Base-by-base conservation (phyloP, 2,797 vertebrate genomes). In the Enteromius mattozi region DNA sequence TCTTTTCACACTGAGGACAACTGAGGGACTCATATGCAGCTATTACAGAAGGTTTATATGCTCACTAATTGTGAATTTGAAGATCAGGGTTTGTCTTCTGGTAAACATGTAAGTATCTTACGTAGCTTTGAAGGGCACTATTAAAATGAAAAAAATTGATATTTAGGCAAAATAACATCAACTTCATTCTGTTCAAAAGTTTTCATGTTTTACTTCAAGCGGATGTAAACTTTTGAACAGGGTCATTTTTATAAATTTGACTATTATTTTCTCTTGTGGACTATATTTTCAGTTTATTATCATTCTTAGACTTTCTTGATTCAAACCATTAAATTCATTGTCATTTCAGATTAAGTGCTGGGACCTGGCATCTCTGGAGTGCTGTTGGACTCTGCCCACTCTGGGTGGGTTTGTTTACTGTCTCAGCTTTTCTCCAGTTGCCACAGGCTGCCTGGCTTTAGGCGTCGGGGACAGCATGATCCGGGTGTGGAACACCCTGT, bases 381-480 rank as follows among this genome's bases (percentile, higher is more conserved):
- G 97, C 91, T 95, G 93, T 88, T 99, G 98, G 98, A 97, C 96
- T 4, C 90, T 99, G 80, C 97, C 97, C 76, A 96, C 98, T 0
- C 94, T 99, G 14, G 98, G 98, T 0, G 98, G 98, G 0, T 99
- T 98, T 65, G 96, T 97, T 63, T 98, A 98, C 86, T 92, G 95
- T 33, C 93, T 99, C 72, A 94, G 94, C 69, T 98, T 99, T 94
- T 99, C 98, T 70, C 96, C 96, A 0, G 96, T 99, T 91, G 97
- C 95, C 1, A 74, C 91, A 0, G 97, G 98, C 54, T 96, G 94
- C n/a, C 92, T 99, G 85, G 98, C 97, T 5, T 87, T 99, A 0
- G 98, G 98, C 0, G 96, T 97, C 1, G 97, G 97, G 0, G 98
- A 99, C 87, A 96, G 94, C 93, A 98, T 98, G 97, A 97, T 99